Evolutionary conservation across 2,113 vertebrate species (phyloP), one percentile per base, ranked within the genome.

Genomic region (Crotalus horridus): DNA sequence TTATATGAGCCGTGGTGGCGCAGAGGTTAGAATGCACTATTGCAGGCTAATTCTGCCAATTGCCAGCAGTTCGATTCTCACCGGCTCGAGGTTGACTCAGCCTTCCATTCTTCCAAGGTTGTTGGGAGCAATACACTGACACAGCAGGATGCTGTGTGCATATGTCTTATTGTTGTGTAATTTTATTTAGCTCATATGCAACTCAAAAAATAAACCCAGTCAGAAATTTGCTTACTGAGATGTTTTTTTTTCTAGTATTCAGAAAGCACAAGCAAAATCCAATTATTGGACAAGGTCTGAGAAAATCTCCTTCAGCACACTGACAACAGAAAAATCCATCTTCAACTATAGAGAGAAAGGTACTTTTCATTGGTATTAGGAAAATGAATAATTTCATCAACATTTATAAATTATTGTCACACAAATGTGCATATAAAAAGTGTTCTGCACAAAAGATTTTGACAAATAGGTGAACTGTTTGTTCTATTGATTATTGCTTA

Each of bases 111-210:
- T 64, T 29, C 59, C 59, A 64, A 12, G 26, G 3, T 64, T 64
- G 59, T 12, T 64, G 26, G 59, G 10, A 3, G 10, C 10, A 12
- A 64, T 29, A 64, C 11, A 26, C 59, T 64, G 26, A 64, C 3
- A 26, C 58, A 59, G 11, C 6, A 8, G 85, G 1, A 0, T 0
- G 2, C 85, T 51, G 1, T 23, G 0, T 20, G 11, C 0, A 21
- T 61, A 29, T 24, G 17, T 17, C 5, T 55, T 33, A 88, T 20
- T 17, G 23, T 46, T 26, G 15, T 59, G 23, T 64, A n/a, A n/a
- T 90, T 90, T 53, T 33, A 48, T 48, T 55, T 48, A 33, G 53
- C 9, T 21, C 5, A 54, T 0, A 0, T 12, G 55, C 13, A 91
- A 87, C 26, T 43, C 46, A 33, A 24, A 64, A 59, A 89, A 59